phyloP scores from a whole-genome alignment of 2,113 vertebrate species.

The Phylloscopus trochilus region DNA sequence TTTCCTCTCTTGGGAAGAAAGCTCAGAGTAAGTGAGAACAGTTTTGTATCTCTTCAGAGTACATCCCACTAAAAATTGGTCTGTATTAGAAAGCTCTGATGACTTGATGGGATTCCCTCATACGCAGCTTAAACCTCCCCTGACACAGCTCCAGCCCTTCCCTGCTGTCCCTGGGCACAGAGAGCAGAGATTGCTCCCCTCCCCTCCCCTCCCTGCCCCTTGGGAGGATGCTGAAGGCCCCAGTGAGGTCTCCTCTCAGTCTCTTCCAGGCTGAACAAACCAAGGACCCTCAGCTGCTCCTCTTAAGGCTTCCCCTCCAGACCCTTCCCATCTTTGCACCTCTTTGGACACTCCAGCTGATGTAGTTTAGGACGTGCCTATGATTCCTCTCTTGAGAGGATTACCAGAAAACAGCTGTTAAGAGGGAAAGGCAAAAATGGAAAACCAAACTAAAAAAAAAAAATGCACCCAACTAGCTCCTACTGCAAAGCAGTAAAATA shows the following conservation, averaged over 20 bases:
- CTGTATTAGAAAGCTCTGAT: not conserved
- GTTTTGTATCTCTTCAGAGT: not conserved
- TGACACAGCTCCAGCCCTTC: not conserved
- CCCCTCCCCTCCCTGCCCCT: not conserved
- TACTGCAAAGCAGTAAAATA: not conserved
- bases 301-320: not conserved
- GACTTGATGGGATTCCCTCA: not conserved
- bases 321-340: not conserved
- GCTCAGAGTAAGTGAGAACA: not conserved
- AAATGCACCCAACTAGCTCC: not conserved
- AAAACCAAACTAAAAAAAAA: not conserved
- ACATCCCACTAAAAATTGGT: not conserved
- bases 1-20: not conserved
- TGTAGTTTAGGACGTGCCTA: rapidly evolving
- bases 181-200: not conserved
- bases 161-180: not conserved
- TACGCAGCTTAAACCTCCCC: not conserved
- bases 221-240: not conserved
- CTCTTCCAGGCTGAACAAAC: not conserved
- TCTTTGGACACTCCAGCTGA: not conserved
- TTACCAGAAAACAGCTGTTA: not conserved
- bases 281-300: not conserved
- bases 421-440: not conserved
- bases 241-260: not conserved
- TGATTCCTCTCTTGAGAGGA: not conserved